A percentile compares a stretch with the other conserved stretches of the same genome.
phyloP scores from a whole-genome alignment of 1,140 invertebrate genomes.

The Drosophila truncata region DNA sequence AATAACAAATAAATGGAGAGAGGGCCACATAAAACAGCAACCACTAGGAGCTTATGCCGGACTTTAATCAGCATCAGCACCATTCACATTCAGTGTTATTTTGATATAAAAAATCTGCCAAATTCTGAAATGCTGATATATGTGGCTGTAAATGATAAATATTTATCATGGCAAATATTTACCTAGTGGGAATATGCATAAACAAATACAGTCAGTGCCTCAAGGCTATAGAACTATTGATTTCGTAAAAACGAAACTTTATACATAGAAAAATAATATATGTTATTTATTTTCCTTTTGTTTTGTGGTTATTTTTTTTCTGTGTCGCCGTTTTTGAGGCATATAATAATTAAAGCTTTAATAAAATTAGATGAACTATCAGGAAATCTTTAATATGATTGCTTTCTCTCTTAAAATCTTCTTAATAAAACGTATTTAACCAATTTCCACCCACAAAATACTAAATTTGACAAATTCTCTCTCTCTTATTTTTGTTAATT shows the following conservation, averaged over 20 bases:
- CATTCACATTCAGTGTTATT: neutral
- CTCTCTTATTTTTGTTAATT: neutral
- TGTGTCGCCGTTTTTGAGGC: neutral
- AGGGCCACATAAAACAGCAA: conserved; percentile 4
- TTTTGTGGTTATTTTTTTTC: neutral
- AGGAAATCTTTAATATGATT: neutral
- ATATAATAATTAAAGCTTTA: neutral
- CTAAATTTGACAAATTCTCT: neutral
- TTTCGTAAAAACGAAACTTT: neutral
- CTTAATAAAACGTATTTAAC: neutral
- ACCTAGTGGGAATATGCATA: conserved; percentile 3
- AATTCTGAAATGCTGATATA: neutral
- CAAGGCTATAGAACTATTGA: conserved; percentile 1
- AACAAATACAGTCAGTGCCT: conserved; percentile 11
- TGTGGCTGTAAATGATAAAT: conserved; percentile 14
- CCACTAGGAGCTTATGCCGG: conserved; percentile 9
- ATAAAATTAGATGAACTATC: too few relatives aligned
- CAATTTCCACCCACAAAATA: neutral
- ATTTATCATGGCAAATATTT: neutral
- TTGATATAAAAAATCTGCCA: neutral
- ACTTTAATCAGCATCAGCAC: conserved; percentile 11
- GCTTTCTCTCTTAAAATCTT: neutral
- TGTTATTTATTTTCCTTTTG: neutral
- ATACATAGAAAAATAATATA: neutral
- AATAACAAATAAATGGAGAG: conserved; percentile 32